These are phyloP conservation scores for Geothlypis trichas DNA, from an alignment of 2,113 vertebrate species.

Conservation along the genomic window DNA sequence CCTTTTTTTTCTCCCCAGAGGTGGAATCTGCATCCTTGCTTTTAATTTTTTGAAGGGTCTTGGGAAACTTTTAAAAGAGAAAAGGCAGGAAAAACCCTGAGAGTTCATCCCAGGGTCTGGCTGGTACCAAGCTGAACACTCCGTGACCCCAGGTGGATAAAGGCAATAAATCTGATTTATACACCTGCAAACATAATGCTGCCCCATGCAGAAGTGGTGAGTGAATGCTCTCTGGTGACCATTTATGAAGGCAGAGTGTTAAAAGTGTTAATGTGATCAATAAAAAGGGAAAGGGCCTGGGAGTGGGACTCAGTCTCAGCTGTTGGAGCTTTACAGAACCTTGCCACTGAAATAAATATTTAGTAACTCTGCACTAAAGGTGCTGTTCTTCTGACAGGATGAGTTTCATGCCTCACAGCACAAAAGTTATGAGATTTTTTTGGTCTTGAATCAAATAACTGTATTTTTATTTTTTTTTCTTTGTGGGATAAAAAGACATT, in stretches of 20 bases:
- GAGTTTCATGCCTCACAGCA: conserved; percentile 62
- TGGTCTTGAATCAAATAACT: conserved; percentile 57
- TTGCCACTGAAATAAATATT: conserved; percentile 64
- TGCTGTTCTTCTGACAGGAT: conserved; percentile 49
- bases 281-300: conserved; percentile 28
- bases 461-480: not conserved
- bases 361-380: conserved; percentile 45
- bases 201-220: not conserved
- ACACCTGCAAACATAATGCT: not conserved
- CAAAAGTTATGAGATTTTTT: conserved; percentile 60
- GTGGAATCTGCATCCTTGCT: not conserved
- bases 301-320: conserved; percentile 35
- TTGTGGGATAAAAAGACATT: not conserved
- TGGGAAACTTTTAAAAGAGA: not conserved
- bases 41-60: not conserved
- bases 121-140: not conserved
- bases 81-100: not conserved
- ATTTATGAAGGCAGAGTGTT: not conserved
- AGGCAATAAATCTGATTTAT: not conserved
- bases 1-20: not conserved
- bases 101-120: not conserved
- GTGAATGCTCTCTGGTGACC: conserved; percentile 16
- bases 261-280: conserved; percentile 63
- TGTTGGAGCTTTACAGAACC: conserved; percentile 43
- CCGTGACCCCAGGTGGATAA: not conserved